Evolutionary conservation across 2,113 vertebrate genomes (phyloP).

Genomic region (Vireo altiloquus): DNA sequence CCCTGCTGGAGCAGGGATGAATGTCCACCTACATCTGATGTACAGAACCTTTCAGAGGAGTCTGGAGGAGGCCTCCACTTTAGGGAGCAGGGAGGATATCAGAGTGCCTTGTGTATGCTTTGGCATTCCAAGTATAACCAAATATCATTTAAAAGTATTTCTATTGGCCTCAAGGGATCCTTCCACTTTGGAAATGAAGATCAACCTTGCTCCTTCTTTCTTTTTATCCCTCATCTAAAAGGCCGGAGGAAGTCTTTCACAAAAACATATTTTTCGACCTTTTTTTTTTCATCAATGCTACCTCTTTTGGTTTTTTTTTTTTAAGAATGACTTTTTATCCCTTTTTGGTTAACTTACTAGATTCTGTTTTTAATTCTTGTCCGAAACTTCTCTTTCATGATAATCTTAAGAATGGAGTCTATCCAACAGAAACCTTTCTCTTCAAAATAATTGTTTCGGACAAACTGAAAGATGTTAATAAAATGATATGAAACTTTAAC

Average conservation of each 20-base stretch:
- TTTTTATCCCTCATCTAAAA: neutral
- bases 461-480: neutral
- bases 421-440: neutral
- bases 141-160: neutral
- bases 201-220: neutral
- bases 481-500: neutral
- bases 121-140: neutral
- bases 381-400: neutral
- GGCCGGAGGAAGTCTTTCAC: neutral
- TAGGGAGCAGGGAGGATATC: neutral
- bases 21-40: rapidly evolving
- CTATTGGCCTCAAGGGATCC: neutral
- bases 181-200: neutral
- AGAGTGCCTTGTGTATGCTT: neutral
- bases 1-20: neutral
- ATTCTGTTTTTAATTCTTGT: neutral
- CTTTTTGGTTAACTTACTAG: neutral
- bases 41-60: neutral
- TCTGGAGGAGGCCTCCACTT: rapidly evolving
- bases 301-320: neutral
- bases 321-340: neutral
- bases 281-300: neutral
- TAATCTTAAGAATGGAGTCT: neutral
- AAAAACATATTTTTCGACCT: neutral
- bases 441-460: neutral